Evolutionary conservation across 2,113 vertebrate genomes (phyloP), one percentile per base, ranked within the genome.

Genomic region (Connochaetes taurinus): DNA sequence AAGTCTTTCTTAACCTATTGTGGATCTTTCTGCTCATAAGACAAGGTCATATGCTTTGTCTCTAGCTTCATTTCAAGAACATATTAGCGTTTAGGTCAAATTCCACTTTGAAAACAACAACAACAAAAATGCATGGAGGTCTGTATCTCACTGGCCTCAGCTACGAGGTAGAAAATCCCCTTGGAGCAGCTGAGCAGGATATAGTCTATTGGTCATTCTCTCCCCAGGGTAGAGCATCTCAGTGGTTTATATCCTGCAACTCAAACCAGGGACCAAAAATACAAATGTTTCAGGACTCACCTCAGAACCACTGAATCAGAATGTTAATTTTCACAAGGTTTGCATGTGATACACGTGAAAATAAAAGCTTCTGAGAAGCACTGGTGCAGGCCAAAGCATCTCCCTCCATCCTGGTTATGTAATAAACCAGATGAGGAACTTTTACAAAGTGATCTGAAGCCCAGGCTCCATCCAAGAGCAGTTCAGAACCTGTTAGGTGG

Each of bases 41-140:
- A n/a, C 9, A 85, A 58, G 21, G 9, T 43, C 0, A 0, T 12
- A 57, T 0, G 2, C 6, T 43, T 85, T 64, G 19, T 31, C 9
- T 87, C 27, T 36, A 12, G 11, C 3, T 58, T 29, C 17, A 23
- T 0, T 1, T 55, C 7, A 83, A 64, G 67, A 9, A n/a, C 2
- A 47, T 71, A 40, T 12, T 6, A 11, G 27, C 0, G 1, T 57
- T 64, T 43, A 11, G 15, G 4, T 4, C 31, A 19, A 93, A 27
- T 80, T 62, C 9, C 21, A 1, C n/a, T 71, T 45, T n/a, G 11
- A 43, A 64, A 87, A 53, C 29, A 60, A 60, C 58, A 60, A 6
- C 16, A 82, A 8, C 23, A 55, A 81, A 36, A 17, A 80, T 17
- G 9, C 5, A 7, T 6, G 23, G 31, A 45, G 21, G 10, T 25